These are phyloP conservation scores for Cyphomyrus plagiostoma DNA, from an alignment of 2,113 vertebrate genomes.

Conservation along the genomic window DNA sequence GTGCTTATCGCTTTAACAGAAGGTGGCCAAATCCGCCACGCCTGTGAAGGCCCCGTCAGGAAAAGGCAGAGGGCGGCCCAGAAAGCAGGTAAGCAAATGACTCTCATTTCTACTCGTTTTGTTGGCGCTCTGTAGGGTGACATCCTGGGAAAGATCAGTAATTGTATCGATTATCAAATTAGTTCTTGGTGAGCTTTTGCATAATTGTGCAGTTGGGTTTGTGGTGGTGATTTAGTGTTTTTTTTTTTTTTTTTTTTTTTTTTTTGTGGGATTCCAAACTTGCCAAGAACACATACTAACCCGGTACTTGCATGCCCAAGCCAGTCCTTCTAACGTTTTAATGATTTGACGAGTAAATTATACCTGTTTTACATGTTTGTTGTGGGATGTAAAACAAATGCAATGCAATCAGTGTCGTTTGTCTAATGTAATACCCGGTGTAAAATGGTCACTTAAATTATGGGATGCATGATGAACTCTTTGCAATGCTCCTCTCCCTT, in stretches of 20 bases:
- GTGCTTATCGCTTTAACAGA: constrained; percentile 54
- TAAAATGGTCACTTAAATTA: background rate
- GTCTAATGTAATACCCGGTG: background rate
- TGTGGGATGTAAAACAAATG: background rate
- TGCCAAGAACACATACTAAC: background rate
- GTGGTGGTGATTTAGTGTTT: no score
- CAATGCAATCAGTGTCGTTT: background rate
- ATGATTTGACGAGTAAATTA: background rate
- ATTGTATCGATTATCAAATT: background rate
- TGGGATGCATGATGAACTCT: background rate
- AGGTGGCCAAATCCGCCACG: constrained; percentile 40
- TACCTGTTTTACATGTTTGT: background rate
- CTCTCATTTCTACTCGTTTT: background rate
- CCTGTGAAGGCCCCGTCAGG: constrained; percentile 58
- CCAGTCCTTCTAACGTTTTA: background rate
- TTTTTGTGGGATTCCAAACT: background rate
- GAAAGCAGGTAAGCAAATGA: constrained; percentile 74
- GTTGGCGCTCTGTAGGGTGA: background rate
- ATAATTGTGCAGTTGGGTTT: background rate
- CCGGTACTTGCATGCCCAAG: background rate
- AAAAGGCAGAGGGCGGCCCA: constrained; percentile 87
- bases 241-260: no score
- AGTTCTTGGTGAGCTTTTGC: background rate
- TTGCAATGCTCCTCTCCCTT: background rate
- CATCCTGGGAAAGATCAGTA: background rate